Conservation (phyloP, 2,888 invertebrate species). For the Zygothrica quintamaculata region DNA sequence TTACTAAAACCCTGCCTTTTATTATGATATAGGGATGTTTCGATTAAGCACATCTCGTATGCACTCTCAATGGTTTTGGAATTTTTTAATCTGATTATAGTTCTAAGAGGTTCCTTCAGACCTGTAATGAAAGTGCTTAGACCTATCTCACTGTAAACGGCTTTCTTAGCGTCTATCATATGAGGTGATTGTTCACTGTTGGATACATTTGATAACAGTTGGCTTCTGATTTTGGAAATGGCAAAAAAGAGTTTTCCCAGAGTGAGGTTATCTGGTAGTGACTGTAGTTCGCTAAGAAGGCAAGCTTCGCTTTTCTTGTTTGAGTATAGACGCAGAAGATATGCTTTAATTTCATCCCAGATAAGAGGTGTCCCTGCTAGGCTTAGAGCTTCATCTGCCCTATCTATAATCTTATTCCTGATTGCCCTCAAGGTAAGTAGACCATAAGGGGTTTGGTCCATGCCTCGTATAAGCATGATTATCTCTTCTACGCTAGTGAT, state of each 20-base stretch:
- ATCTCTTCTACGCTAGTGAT: constrained; percentile 8
- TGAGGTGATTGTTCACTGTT: constrained; percentile 3
- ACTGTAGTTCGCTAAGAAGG: constrained; percentile 9
- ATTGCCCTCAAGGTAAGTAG: constrained; percentile 10
- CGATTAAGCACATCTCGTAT: neutral
- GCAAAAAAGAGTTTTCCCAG: constrained; percentile 3
- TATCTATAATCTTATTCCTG: constrained; percentile 11
- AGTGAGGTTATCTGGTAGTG: constrained; percentile 1
- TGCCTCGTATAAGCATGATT: constrained; percentile 3
- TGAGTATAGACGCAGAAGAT: neutral
- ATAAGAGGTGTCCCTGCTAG: constrained; percentile 10
- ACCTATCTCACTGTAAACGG: neutral
- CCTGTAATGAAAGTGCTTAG: neutral
- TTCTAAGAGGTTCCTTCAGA: constrained; percentile 3
- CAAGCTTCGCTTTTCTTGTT: constrained; percentile 10
- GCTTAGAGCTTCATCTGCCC: constrained; percentile 9
- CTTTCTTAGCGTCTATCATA: neutral
- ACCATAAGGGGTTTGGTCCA: constrained; percentile 8
- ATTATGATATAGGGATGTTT: neutral
- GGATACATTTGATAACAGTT: neutral
- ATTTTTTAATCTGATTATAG: neutral
- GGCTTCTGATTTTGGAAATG: constrained; percentile 7
- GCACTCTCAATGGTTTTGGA: neutral
- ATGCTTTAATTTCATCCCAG: constrained; percentile 23
- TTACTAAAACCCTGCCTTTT: neutral